Evolutionary conservation across 2,113 vertebrate genomes (phyloP), one percentile per base, ranked within the genome.

Genomic region (Rutilus rutilus): DNA sequence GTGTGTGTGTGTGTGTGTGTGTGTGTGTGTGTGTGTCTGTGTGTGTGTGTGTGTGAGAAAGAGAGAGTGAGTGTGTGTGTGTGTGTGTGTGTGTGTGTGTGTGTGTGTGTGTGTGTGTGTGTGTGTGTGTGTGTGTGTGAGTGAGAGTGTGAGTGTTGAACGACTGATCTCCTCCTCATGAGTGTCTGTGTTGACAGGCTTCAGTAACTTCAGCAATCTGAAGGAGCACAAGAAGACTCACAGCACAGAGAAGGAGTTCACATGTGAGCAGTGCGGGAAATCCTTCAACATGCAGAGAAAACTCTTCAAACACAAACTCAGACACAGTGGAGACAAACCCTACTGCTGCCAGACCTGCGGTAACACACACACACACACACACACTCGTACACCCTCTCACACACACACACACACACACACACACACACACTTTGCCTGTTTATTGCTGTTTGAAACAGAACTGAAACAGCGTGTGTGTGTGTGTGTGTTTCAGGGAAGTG

Each of bases 211-310:
- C 91, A 98, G 98, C 85, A 99, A 99, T 85, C 92, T 99, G 86
- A 99, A 99, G 92, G 98, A 99, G 85, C 98, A 99, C 91, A 98
- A 97, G 87, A 97, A 97, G 92, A 99, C 97, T 0, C 98, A 99
- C 73, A 94, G 95, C 0, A 95, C 95, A 11, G 97, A 99, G 77
- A 96, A 96, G 86, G 96, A 96, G 0, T 99, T 97, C 91, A 98
- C 96, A n/a, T 99, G 98, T 84, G 97, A 99, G 39, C 96, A 98
- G 86, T 99, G 98, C 65, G 97, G 98, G 11, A 99, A 99, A 89
- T 97, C 97, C 0, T 99, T 99, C 91, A 99, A 99, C 92, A 98
- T 97, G 87, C 97, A 97, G 89, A 91, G 98, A 82, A 99, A 99
- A 86, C 92, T 99, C 76, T 94, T 97, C 39, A 98, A 98, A 91